Percentiles rank a stretch among this genome's conserved stretches.
phyloP scores from a whole-genome alignment of 1,140 invertebrate genomes.

The Lepidostoma basale region DNA sequence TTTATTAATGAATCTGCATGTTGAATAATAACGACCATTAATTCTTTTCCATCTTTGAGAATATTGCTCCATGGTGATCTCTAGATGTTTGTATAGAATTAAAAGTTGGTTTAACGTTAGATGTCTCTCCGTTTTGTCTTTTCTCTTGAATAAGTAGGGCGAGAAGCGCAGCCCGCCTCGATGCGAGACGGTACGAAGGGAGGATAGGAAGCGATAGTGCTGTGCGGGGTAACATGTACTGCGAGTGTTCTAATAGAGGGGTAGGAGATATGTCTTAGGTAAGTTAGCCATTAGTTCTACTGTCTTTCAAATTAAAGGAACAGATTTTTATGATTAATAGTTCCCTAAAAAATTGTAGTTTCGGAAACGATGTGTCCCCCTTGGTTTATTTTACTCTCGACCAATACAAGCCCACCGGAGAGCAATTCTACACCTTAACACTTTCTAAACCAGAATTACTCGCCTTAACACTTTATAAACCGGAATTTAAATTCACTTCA shows the following conservation, averaged over 20 bases:
- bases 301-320: slow-evolving; percentile 16
- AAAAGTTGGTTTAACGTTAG: too few relatives aligned
- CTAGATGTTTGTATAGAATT: too few relatives aligned
- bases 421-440: not conserved
- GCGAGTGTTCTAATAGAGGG: slow-evolving; percentile 16
- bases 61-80: too few relatives aligned
- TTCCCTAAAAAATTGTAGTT: not conserved
- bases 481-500: too few relatives aligned
- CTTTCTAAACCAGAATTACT: not conserved
- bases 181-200: not conserved
- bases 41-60: too few relatives aligned
- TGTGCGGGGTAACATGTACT: not conserved
- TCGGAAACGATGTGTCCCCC: not conserved
- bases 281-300: slow-evolving; percentile 30
- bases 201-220: slow-evolving; percentile 14
- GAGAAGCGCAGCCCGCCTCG: not conserved
- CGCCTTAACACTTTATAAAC: too few relatives aligned
- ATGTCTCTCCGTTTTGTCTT: too few relatives aligned
- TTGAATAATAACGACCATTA: too few relatives aligned
- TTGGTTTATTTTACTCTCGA: slow-evolving; percentile 3
- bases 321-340: not conserved
- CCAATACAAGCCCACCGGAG: not conserved
- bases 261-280: not conserved
- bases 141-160: not conserved
- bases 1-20: too few relatives aligned